A percentile compares a stretch with the other conserved stretches of the same genome.
Conservation (phyloP, 2,797 vertebrate species). For the Capromys pilorides region DNA sequence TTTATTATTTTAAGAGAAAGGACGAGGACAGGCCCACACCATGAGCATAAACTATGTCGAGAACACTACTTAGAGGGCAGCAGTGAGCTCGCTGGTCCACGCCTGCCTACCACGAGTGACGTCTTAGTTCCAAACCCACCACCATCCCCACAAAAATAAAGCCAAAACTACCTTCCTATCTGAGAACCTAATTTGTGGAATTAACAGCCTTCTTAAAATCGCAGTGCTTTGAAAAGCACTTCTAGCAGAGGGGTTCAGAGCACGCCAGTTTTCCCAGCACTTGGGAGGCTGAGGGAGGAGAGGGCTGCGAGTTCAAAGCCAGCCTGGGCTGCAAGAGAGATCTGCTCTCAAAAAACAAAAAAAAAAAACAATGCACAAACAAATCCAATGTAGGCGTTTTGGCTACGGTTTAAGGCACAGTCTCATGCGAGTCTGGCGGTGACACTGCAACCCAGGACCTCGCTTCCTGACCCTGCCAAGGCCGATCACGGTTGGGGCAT, state of each 20-base stretch:
- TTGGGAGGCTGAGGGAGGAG: not conserved
- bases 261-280: not conserved
- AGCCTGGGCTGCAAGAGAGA: not conserved
- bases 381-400: not conserved
- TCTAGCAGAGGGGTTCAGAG: not conserved
- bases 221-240: constrained; percentile 10
- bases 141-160: not conserved
- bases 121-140: not conserved
- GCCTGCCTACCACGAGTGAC: no score
- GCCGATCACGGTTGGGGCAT: not conserved
- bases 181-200: not conserved
- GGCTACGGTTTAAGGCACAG: not conserved
- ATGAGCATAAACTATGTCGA: not conserved
- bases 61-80: not conserved
- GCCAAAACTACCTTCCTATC: not conserved
- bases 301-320: not conserved
- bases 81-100: fast-evolving
- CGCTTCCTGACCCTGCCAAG: not conserved
- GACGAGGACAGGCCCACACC: not conserved
- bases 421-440: not conserved
- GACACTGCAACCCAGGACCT: not conserved
- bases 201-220: not conserved
- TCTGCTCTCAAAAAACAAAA: not conserved
- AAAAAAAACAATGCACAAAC: not conserved
- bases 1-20: constrained; percentile 73